Percentiles rank a stretch among this genome's conserved stretches.
These are phyloP conservation scores for Himalopsyche kuldschensis DNA, from an alignment of 2,888 invertebrate genomes.

Conservation along the genomic window DNA sequence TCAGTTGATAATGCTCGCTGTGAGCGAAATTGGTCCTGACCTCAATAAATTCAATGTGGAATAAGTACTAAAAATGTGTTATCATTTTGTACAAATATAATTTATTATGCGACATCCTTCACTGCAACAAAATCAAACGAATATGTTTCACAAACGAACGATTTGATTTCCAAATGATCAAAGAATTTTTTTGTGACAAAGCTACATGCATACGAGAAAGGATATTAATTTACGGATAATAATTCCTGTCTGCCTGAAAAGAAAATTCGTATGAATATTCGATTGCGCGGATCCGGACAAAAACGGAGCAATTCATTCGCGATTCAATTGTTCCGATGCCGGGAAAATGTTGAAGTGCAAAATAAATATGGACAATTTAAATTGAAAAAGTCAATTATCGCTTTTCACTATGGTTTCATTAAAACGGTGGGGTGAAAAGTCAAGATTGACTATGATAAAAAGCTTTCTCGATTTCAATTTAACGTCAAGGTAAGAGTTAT, in stretches of 20 bases:
- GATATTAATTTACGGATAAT: not conserved
- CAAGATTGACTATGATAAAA: no score
- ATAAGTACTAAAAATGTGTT: no score
- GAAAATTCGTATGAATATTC: not conserved
- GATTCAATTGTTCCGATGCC: not conserved
- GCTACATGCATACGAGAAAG: not conserved
- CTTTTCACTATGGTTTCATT: not conserved
- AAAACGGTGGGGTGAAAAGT: not conserved
- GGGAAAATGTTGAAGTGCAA: not conserved
- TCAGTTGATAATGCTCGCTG: no score
- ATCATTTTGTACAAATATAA: no score
- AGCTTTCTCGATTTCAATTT: no score
- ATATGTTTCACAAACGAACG: not conserved
- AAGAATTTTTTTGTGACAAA: not conserved
- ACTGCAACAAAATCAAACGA: not conserved
- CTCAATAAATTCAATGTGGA: no score
- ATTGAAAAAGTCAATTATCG: not conserved
- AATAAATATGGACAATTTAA: not conserved
- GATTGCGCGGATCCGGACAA: not conserved
- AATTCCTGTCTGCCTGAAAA: not conserved
- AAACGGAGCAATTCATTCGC: not conserved
- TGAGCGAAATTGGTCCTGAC: no score
- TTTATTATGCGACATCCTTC: no score
- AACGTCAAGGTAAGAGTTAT: no score
- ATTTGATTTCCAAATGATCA: not conserved